A percentile compares a stretch with the other conserved stretches of the same genome.
Conservation (phyloP, 2,888 invertebrate genomes). For the Caenorhabditis wallacei region DNA sequence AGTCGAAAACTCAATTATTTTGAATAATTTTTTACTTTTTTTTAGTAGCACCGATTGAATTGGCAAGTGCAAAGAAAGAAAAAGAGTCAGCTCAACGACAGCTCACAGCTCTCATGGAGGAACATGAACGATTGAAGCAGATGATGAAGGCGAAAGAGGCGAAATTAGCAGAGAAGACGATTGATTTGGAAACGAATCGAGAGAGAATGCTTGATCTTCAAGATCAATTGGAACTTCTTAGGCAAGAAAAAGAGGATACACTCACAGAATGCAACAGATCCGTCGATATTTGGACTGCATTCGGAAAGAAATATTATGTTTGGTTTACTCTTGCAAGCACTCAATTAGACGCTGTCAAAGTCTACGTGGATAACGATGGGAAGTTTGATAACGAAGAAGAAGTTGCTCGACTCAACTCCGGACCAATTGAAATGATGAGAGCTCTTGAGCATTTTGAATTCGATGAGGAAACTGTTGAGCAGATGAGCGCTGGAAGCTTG, state of each 20-base stretch:
- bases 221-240: slow-evolving; percentile 16
- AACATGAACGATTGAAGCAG: slow-evolving; percentile 25
- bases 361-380: slow-evolving; percentile 26
- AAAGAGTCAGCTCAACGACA: slow-evolving; percentile 29
- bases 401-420: slow-evolving; percentile 24
- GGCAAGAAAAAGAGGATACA: not conserved
- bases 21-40: not conserved
- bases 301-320: slow-evolving; percentile 63
- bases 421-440: slow-evolving; percentile 9
- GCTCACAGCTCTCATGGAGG: slow-evolving; percentile 19
- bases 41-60: slow-evolving; percentile 35
- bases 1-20: not conserved
- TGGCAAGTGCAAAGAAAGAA: slow-evolving; percentile 12
- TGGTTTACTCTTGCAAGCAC: slow-evolving; percentile 62
- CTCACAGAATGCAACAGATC: slow-evolving; percentile 15
- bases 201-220: slow-evolving; percentile 18
- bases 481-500: slow-evolving; percentile 37
- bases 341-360: slow-evolving; percentile 51
- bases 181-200: slow-evolving; percentile 17
- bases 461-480: slow-evolving; percentile 33
- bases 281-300: slow-evolving; percentile 37
- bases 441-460: slow-evolving; percentile 19
- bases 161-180: slow-evolving; percentile 17
- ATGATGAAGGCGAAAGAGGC: slow-evolving; percentile 21
- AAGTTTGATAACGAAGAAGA: slow-evolving; percentile 47